A percentile compares a stretch with the other conserved stretches of the same genome.
These are phyloP conservation scores for Strongylocentrotus purpuratus DNA, from an alignment of 35 echinoderm and acorn worm genomes.

Conservation along the genomic window DNA sequence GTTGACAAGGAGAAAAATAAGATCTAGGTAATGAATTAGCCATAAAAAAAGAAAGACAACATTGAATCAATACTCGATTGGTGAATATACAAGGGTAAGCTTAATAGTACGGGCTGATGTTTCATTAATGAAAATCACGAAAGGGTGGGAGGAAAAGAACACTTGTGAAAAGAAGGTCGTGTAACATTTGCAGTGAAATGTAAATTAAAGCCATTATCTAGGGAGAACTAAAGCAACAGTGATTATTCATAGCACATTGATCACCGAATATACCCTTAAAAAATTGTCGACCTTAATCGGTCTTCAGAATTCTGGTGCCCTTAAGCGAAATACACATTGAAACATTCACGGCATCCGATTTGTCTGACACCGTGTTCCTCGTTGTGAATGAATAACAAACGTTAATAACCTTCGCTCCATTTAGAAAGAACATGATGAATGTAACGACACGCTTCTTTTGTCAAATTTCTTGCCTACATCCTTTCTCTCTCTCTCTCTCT, in stretches of 20 bases:
- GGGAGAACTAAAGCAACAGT: not conserved
- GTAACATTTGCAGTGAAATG: not conserved
- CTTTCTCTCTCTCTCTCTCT: not conserved
- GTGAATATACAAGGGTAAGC: no score
- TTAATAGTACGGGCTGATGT: no score
- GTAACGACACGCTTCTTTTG: not conserved
- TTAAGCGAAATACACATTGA: not conserved
- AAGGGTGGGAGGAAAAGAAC: no score
- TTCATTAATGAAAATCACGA: no score
- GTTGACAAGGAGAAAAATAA: not conserved
- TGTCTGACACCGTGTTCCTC: no score
- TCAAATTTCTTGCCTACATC: not conserved
- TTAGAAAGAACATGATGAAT: no score
- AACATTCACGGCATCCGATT: no score
- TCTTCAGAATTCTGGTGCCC: not conserved
- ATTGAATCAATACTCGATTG: no score
- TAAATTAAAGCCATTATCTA: not conserved
- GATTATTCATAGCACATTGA: not conserved
- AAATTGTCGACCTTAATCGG: not conserved
- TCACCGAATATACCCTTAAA: not conserved
- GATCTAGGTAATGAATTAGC: not conserved
- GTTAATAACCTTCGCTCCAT: no score
- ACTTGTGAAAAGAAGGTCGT: not conserved
- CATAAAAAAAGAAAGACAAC: not conserved
- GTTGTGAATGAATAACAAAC: no score